These are phyloP conservation scores for Macaca mulatta DNA, from an alignment of 2,113 vertebrate genomes.

Conservation along the genomic window DNA sequence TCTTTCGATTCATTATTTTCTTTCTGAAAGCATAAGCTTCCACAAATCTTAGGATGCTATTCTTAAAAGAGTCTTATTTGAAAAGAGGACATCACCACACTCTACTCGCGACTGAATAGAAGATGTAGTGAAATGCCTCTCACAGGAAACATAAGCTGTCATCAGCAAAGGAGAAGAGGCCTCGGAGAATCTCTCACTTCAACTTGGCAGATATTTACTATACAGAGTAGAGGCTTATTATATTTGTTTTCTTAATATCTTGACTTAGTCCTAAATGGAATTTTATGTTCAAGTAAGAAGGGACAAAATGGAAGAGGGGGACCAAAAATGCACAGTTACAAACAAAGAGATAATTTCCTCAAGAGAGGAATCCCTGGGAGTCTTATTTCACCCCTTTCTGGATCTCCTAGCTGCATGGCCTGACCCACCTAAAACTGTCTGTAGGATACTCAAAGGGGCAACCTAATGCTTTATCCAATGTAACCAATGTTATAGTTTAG, in stretches of 20 bases:
- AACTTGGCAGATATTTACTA: not conserved
- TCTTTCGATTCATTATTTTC: conserved; percentile 33
- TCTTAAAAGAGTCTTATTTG: not conserved
- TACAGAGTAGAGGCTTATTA: not conserved
- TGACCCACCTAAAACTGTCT: not conserved
- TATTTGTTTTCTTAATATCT: conserved; percentile 1
- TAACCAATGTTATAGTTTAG: not conserved
- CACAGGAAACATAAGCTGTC: not conserved
- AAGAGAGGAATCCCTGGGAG: not conserved
- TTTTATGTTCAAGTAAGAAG: not conserved
- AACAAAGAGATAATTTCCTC: not conserved
- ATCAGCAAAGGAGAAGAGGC: not conserved
- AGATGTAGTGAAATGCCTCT: not conserved
- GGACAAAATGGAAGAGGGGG: not conserved
- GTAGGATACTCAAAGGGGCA: not conserved
- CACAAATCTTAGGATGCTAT: not conserved
- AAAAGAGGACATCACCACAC: not conserved
- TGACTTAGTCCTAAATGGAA: conserved; percentile 5
- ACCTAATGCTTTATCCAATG: not conserved
- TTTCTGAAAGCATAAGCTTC: not conserved
- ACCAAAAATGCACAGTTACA: not conserved
- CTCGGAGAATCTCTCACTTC: not conserved
- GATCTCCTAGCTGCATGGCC: not conserved
- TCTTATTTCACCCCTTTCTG: not conserved
- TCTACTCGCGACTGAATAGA: not conserved